Conservation (phyloP, 2,888 invertebrate species). For the Melanargia galathea region DNA sequence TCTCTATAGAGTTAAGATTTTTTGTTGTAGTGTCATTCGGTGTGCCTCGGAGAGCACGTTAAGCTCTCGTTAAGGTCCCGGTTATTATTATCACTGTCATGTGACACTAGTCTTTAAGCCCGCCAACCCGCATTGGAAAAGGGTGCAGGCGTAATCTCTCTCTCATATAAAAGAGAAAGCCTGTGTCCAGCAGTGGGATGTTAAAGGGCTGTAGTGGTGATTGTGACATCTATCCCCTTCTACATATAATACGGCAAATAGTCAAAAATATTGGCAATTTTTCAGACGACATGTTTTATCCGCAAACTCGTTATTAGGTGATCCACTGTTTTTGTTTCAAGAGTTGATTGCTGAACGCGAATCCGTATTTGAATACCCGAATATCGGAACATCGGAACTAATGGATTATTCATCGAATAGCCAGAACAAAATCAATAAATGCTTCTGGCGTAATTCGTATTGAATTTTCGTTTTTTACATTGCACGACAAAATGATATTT, state of each 20-base stretch:
- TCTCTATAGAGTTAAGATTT: background rate
- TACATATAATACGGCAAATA: too few species aligned
- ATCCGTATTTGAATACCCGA: constrained; percentile 38
- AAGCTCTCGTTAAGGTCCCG: too few species aligned
- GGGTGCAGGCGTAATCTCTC: too few species aligned
- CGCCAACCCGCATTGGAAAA: too few species aligned
- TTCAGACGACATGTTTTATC: background rate
- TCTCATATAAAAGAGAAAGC: too few species aligned
- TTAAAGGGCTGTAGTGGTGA: too few species aligned
- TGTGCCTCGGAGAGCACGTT: too few species aligned
- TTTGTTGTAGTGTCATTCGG: background rate
- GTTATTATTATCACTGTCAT: too few species aligned
- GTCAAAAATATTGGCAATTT: too few species aligned
- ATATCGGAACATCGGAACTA: constrained; percentile 32
- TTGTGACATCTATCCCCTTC: too few species aligned
- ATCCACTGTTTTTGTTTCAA: constrained; percentile 30
- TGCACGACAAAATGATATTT: background rate
- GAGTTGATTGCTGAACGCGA: constrained; percentile 29
- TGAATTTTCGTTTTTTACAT: constrained; percentile 17
- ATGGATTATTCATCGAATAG: constrained; percentile 46
- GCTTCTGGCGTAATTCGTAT: constrained; percentile 44
- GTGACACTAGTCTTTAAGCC: too few species aligned
- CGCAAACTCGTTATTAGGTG: constrained; percentile 19
- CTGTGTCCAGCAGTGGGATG: too few species aligned
- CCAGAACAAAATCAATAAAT: constrained; percentile 46